Base-by-base conservation (phyloP, 2,888 invertebrate species). In the Drosophila kambysellisi region DNA sequence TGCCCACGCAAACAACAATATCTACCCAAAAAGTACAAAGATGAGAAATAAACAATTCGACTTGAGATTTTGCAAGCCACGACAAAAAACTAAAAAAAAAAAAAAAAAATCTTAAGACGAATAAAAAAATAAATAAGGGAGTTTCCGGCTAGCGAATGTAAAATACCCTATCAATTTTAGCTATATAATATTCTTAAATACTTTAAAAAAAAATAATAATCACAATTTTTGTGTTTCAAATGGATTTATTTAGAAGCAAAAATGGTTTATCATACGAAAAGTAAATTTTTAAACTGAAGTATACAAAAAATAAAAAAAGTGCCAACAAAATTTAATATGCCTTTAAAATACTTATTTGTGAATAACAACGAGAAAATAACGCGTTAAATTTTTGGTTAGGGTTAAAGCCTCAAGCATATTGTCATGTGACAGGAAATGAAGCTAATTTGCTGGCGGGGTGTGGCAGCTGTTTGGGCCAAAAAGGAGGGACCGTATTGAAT, bases 391-490 rank as follows among this genome's bases (percentile, higher is more conserved):
- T 72, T 79, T 72, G 72, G 83, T 78, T 78, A 85, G 90, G 86
- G 88, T 81, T 79, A 70, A 88, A 69, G 68, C 56, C 50, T 82
- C 32, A 71, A 71, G 82, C 66, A 56, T 82, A 30, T 39, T 56
- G 90, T 76, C 89, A 84, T 84, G 81, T 79, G 89, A 79, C 88
- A 88, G 88, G 88, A 88, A 88, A 88, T 89, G 83, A 89, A 81
- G 79, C 87, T 90, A 88, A 90, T 90, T 88, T 88, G 88, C 50
- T 84, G 70, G 67, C 80, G 81, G 88, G 89, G 90, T 63, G 87
- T 78, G 87, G 70, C 86, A 71, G 62, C 69, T 66, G 70, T 53
- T 60, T 53, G 65, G 65, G 74, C 67, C 68, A 59, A 59, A 70
- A 81, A 58, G 61, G 43, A 62, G 59, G 58, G 58, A 69, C 29